Conservation (phyloP, 2,888 invertebrate species). For the Uloborus plumipes region DNA sequence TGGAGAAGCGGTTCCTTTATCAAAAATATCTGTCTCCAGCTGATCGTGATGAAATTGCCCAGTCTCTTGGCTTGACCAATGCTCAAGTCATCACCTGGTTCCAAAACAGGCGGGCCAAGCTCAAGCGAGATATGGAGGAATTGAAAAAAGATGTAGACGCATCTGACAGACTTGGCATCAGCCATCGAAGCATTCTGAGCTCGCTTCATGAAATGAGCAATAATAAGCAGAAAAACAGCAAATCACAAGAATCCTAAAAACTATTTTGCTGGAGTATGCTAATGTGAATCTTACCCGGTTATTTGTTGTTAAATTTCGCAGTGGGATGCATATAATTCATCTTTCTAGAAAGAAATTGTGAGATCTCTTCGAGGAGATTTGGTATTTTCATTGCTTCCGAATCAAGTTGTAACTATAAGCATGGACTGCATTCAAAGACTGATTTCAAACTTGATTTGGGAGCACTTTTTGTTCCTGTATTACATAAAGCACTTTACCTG, state of each 20-base stretch:
- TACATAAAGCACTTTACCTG: too few relatives aligned
- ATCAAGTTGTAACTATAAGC: neutral
- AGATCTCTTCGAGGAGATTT: neutral
- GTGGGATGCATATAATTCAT: neutral
- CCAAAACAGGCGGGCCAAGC: constrained; percentile 92
- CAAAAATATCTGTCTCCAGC: constrained; percentile 98
- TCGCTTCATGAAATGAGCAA: constrained; percentile 32
- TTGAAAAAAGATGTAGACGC: constrained; percentile 95
- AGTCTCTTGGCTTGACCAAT: constrained; percentile 92
- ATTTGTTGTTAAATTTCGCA: neutral
- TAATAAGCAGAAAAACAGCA: constrained; percentile 20
- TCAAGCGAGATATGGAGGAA: constrained; percentile 83
- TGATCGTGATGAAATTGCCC: constrained; percentile 97
- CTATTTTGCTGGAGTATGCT: neutral
- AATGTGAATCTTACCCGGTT: neutral
- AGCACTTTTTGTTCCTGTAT: too few relatives aligned
- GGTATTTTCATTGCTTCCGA: neutral
- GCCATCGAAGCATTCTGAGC: constrained; percentile 72
- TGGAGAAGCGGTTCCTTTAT: constrained; percentile 96
- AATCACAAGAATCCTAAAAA: constrained; percentile 24
- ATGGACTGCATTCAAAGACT: too few relatives aligned
- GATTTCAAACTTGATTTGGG: too few relatives aligned
- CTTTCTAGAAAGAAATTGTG: neutral
- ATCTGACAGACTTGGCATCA: constrained; percentile 79
- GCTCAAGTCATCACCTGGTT: constrained; percentile 99